Evolutionary conservation across 2,888 invertebrate species (phyloP), one percentile per base, ranked within the genome.

Genomic region (Leucozona laternaria): DNA sequence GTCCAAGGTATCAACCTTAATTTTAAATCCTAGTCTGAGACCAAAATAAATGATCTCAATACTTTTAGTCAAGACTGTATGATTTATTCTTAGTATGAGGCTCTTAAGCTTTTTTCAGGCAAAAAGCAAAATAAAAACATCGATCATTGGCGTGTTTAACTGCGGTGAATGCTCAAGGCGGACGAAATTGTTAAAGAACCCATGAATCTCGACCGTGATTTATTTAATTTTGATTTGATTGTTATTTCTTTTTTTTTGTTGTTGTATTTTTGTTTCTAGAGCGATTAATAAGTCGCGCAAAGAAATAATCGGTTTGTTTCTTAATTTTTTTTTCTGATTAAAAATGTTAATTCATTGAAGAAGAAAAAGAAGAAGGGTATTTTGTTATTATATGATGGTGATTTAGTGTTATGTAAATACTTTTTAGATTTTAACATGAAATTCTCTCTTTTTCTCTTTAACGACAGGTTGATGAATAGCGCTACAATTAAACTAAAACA

Each of bases 361-460:
- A 45, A 15, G 37, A 28, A 28, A 34, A 10, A 40, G 4, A 45
- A n/a, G 37, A 31, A 34, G 68, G 31, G 40, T 48, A 37, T 55
- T 71, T 79, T 66, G 11, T 62, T 50, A 20, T 55, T 70, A 28
- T 25, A 5, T 40, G 31, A 28, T 28, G 7, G 82, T 86, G 78
- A 86, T 86, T 86, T 86, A 86, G 82, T 78, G 75, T 86, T 86
- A 86, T 86, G 86, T 85, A 81, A 85, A 85, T 85, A 48, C 17
- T 50, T 34, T 53, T 62, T 57, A 45, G 62, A 2, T 50, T 50
- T 25, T 22, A 66, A 70, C 70, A 75, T 45, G 58, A 66, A 72
- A 60, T 43, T 25, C 50, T 13, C 37, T 40, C 20, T 37, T 0
- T 60, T 8, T 15, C 15, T 50, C 28, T 37, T 37, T n/a, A 68